phyloP scores from a whole-genome alignment of 2,113 vertebrate genomes.

The Oriolus oriolus region DNA sequence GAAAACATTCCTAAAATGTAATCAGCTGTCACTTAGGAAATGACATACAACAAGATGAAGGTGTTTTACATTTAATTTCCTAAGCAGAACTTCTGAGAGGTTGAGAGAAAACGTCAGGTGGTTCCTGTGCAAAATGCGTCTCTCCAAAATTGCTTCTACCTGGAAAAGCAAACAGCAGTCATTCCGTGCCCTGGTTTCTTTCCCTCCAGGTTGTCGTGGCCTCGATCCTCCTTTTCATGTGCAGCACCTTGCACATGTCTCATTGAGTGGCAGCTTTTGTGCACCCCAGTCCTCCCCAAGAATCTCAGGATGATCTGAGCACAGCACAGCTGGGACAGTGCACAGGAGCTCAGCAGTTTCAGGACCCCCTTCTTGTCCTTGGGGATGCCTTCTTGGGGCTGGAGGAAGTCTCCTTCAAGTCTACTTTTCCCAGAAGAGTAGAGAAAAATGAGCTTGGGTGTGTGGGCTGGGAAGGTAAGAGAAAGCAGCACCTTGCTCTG shows the following conservation, averaged over 20 bases:
- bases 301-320: background rate
- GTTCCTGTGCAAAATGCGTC: accelerated
- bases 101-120: background rate
- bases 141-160: background rate
- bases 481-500: background rate
- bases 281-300: background rate
- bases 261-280: background rate
- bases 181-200: background rate
- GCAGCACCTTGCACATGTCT: background rate
- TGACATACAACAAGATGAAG: background rate
- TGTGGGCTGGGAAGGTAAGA: background rate
- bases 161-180: background rate
- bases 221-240: background rate
- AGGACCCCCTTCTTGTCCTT: background rate
- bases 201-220: background rate
- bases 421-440: background rate
- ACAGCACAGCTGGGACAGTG: background rate
- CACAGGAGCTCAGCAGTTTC: background rate
- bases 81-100: background rate
- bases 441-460: background rate
- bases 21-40: conserved; percentile 46
- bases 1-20: conserved; percentile 40
- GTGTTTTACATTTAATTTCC: conserved; percentile 20
- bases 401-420: background rate
- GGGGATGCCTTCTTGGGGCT: background rate